These are phyloP conservation scores for Mohoua ochrocephala DNA, from an alignment of 2,113 vertebrate species.

Conservation along the genomic window DNA sequence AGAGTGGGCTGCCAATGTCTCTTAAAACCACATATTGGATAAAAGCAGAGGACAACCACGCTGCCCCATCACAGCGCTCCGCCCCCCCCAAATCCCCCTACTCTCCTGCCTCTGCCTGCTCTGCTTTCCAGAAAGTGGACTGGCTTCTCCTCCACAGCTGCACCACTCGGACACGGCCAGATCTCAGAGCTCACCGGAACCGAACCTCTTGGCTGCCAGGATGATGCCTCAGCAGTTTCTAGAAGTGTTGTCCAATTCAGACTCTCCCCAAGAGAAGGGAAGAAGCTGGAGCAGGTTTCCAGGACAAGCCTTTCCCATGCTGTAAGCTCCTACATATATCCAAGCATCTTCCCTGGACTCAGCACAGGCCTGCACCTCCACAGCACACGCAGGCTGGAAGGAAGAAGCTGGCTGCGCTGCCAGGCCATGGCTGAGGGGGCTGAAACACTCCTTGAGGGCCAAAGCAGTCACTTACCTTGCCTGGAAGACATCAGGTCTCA, in stretches of 20 bases:
- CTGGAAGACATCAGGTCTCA: neutral
- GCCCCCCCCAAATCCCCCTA: fast-evolving
- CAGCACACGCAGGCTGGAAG: neutral
- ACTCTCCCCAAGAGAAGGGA: neutral
- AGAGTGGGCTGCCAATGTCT: neutral
- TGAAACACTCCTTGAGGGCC: neutral
- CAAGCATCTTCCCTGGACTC: neutral
- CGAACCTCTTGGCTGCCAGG: neutral
- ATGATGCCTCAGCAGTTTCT: neutral
- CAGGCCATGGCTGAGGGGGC: neutral
- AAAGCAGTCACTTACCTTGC: neutral
- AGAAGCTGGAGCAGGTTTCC: neutral
- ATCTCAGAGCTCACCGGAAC: neutral
- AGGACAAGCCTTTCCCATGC: neutral
- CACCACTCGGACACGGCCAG: fast-evolving
- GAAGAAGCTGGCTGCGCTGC: fast-evolving
- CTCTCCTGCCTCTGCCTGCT: neutral
- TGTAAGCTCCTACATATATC: neutral
- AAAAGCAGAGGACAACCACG: neutral
- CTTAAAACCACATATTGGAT: neutral
- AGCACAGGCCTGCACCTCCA: neutral
- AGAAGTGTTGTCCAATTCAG: neutral
- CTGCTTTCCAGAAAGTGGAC: neutral
- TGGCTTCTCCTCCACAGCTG: neutral
- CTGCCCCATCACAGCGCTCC: fast-evolving